Conservation (phyloP, 2,797 vertebrate genomes). For the Limosa lapponica region DNA sequence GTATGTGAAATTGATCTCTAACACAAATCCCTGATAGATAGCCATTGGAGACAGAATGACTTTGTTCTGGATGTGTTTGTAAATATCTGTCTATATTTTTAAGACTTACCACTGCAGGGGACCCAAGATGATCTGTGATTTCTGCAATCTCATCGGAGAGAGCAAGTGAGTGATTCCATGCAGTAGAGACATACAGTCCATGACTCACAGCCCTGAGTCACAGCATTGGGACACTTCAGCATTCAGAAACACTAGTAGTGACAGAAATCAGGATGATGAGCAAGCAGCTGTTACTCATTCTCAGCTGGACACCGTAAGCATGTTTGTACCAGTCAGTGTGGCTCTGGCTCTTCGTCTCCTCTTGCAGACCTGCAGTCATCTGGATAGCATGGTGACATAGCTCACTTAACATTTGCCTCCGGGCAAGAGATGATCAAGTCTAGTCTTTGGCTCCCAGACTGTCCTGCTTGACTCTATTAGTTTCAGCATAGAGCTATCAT, state of each 20-base stretch:
- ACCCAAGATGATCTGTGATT: constrained; percentile 55
- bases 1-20: background rate
- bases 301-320: constrained; percentile 65
- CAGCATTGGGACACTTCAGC: constrained; percentile 50
- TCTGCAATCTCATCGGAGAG: constrained; percentile 62
- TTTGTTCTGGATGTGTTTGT: constrained; percentile 17
- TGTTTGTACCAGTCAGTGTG: constrained; percentile 44
- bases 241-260: constrained; percentile 57
- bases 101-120: background rate
- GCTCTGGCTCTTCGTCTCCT: constrained; percentile 47
- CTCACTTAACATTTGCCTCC: constrained; percentile 43
- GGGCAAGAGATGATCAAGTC: constrained; percentile 52
- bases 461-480: constrained; percentile 30
- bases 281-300: constrained; percentile 72
- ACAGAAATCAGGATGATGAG: constrained; percentile 67
- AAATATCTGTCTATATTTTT: constrained; percentile 40
- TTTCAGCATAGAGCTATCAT: constrained; percentile 11
- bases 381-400: constrained; percentile 17
- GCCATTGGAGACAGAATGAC: background rate
- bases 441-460: constrained; percentile 21
- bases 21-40: background rate
- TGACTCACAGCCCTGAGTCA: constrained; percentile 76
- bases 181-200: constrained; percentile 42
- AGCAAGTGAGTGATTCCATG: constrained; percentile 55
- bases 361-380: constrained; percentile 54